These are phyloP conservation scores for Micropterix aruncella DNA, from an alignment of 2,888 invertebrate species.

Conservation along the genomic window DNA sequence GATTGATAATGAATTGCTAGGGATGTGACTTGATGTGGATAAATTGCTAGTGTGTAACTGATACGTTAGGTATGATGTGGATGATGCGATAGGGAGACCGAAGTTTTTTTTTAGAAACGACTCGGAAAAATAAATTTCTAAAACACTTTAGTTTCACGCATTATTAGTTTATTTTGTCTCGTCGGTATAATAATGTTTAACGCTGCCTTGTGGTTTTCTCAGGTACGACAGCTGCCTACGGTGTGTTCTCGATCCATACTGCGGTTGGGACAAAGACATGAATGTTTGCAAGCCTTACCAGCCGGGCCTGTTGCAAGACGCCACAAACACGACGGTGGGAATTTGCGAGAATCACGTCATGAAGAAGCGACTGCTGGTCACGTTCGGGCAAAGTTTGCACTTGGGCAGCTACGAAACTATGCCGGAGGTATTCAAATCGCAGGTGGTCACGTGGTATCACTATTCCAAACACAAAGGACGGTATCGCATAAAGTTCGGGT, in stretches of 20 bases:
- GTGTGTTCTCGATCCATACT: conserved; percentile 52
- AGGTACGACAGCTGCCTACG: conserved; percentile 47
- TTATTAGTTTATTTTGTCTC: too few species aligned
- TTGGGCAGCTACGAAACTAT: conserved; percentile 39
- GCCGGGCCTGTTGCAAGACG: conserved; percentile 43
- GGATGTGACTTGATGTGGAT: too few species aligned
- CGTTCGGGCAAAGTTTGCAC: conserved; percentile 48
- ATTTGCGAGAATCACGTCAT: conserved; percentile 42
- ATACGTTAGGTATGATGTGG: too few species aligned
- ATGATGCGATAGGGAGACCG: too few species aligned
- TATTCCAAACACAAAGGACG: conserved; percentile 38
- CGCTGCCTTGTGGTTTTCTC: too few species aligned
- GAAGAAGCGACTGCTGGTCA: conserved; percentile 39
- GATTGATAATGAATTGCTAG: too few species aligned
- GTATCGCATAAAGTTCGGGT: conserved; percentile 41
- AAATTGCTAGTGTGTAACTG: too few species aligned
- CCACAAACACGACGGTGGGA: conserved; percentile 42
- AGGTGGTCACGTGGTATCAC: conserved; percentile 36
- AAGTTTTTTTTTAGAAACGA: too few species aligned
- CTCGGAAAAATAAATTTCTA: too few species aligned
- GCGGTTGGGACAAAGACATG: conserved; percentile 54
- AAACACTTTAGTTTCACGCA: too few species aligned
- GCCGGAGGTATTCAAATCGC: conserved; percentile 32
- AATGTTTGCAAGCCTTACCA: conserved; percentile 41
- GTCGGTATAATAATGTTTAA: too few species aligned